Evolutionary conservation across 2,888 invertebrate genomes (phyloP), one percentile per base, ranked within the genome.

Genomic region (Tachina grossa): DNA sequence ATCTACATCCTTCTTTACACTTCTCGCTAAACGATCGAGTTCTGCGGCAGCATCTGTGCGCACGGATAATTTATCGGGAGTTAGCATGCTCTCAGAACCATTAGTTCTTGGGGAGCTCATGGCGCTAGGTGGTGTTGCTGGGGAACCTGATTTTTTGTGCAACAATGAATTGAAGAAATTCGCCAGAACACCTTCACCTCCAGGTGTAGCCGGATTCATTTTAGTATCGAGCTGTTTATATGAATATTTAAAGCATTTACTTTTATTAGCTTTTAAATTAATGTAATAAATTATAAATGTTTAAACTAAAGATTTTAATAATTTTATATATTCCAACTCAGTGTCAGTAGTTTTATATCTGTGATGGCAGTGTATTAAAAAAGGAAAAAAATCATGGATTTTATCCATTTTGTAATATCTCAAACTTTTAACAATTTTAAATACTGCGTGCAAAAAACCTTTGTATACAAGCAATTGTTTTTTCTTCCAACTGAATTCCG

Each of bases 91-190:
- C 86, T 91, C 92, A 16, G 90, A 91, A 75, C 93, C 92, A 90
- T 92, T 91, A 57, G 90, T 88, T 88, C 89, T 92, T 91, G 90
- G 92, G 74, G 92, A 89, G 78, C 92, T 92, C 81, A 92, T 90
- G 82, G 92, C 91, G 85, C 93, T 93, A 55, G 93, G 93, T 11
- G 88, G 87, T 41, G 93, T 93, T 16, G 95, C 94, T 31, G 95
- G 95, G 57, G 95, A 94, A 53, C 96, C 97, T 51, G 97, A 96
- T 94, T 98, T 98, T 95, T 98, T 99, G 93, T 97, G 97, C 89
- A 99, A 95, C 90, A 99, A 94, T 87, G 98, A 98, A 94, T 99
- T 99, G 94, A 99, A 99, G 95, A 99, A 99, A 93, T 97, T 99
- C 13, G 99, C 99, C 87, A 99, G 94, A 76, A 99, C 98, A 84